These are phyloP conservation scores for Therioaphis trifolii DNA, from an alignment of 2,888 invertebrate genomes.

Conservation along the genomic window DNA sequence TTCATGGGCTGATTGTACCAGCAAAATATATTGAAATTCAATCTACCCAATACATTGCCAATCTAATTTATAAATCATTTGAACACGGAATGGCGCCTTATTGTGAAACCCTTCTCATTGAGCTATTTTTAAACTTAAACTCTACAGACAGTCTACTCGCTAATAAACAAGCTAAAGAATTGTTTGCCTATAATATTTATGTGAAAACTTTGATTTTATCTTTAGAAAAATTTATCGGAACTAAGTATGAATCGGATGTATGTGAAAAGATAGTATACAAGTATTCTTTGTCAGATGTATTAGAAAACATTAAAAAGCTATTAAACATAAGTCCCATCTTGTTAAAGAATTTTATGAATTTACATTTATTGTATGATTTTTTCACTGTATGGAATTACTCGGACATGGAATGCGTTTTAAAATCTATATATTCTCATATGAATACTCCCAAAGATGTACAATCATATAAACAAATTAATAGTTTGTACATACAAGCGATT, in stretches of 20 bases:
- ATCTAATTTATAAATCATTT: conserved; percentile 50
- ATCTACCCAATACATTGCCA: conserved; percentile 41
- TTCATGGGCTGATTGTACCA: not conserved
- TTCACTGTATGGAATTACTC: conserved; percentile 35
- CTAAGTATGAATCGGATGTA: conserved; percentile 17
- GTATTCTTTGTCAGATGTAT: conserved; percentile 18
- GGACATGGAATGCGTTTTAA: conserved; percentile 7
- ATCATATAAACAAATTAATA: conserved; percentile 31
- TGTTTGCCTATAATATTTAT: conserved; percentile 25
- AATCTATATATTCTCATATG: not conserved
- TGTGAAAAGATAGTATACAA: conserved; percentile 10
- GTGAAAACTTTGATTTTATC: conserved; percentile 40
- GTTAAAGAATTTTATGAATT: conserved; percentile 35
- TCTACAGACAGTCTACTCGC: not conserved
- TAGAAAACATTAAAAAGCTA: conserved; percentile 23
- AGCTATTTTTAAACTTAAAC: conserved; percentile 14
- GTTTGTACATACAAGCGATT: conserved; percentile 33
- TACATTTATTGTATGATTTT: conserved; percentile 48
- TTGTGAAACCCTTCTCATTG: conserved; percentile 16
- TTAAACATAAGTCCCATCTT: conserved; percentile 1
- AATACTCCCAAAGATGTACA: conserved; percentile 5
- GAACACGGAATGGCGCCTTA: conserved; percentile 6
- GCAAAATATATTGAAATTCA: conserved; percentile 52
- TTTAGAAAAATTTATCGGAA: conserved; percentile 49
- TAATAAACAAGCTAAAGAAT: not conserved